These are phyloP conservation scores for Epsilonema sp. DNA, from an alignment of 2,888 invertebrate species.

Conservation along the genomic window DNA sequence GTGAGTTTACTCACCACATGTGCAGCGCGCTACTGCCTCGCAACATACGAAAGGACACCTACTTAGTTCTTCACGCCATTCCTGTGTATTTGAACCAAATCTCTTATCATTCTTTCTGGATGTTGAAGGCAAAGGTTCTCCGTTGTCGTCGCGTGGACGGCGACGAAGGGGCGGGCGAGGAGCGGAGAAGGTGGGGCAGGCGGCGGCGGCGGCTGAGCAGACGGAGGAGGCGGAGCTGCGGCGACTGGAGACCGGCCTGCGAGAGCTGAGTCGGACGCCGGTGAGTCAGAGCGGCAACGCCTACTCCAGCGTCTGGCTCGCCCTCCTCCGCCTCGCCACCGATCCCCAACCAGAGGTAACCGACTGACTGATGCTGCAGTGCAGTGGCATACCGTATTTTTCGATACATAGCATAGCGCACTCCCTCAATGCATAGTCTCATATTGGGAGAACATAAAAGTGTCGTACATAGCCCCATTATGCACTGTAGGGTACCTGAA, in stretches of 20 bases:
- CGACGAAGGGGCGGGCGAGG: neutral
- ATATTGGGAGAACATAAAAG: constrained; percentile 21
- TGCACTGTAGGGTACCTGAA: too few relatives aligned
- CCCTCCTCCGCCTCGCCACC: constrained; percentile 50
- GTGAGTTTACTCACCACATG: too few relatives aligned
- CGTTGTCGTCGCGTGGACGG: constrained; percentile 3
- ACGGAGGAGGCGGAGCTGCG: neutral
- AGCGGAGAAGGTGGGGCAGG: neutral
- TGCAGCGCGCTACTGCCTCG: too few relatives aligned
- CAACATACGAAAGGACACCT: too few relatives aligned
- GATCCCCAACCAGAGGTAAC: constrained; percentile 76
- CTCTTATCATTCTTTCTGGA: constrained; percentile 4
- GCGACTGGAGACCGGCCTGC: neutral
- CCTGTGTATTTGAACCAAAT: neutral
- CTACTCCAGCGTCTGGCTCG: constrained; percentile 71
- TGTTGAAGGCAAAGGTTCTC: neutral
- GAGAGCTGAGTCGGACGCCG: neutral
- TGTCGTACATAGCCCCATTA: too few relatives aligned
- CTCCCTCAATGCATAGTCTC: too few relatives aligned
- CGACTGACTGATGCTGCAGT: too few relatives aligned
- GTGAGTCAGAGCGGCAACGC: constrained; percentile 29
- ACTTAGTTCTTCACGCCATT: constrained; percentile 1
- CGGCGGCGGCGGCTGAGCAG: too few relatives aligned
- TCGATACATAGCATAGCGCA: too few relatives aligned
- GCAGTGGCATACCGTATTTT: too few relatives aligned